phyloP scores from a whole-genome alignment of 1,140 invertebrate genomes.

The Orchestia grillus region DNA sequence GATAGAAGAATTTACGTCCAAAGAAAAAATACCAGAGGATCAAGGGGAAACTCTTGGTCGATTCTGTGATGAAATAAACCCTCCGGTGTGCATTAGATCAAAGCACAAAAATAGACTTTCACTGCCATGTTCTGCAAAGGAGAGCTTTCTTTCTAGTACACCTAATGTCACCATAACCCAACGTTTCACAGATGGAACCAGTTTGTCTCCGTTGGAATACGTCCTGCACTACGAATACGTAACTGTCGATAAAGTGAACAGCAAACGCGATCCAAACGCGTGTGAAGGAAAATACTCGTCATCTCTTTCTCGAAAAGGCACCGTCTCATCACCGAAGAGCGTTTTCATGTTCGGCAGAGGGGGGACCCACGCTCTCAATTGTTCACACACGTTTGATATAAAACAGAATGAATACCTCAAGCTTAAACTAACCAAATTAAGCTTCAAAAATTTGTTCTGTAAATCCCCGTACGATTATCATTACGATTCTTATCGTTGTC shows the following conservation, averaged over 20 bases:
- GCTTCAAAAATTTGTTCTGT: conserved; percentile 63
- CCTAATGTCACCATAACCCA: conserved; percentile 60
- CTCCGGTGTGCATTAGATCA: conserved; percentile 64
- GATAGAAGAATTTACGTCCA: conserved; percentile 8
- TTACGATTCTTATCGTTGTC: conserved; percentile 63
- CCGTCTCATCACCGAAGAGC: conserved; percentile 53
- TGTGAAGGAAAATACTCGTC: conserved; percentile 10
- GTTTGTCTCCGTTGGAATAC: conserved; percentile 62
- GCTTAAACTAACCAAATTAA: conserved; percentile 61
- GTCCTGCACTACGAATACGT: conserved; percentile 65
- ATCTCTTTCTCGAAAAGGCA: conserved; percentile 35
- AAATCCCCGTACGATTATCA: conserved; percentile 64
- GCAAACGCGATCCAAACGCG: background rate
- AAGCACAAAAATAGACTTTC: conserved; percentile 62
- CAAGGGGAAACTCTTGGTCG: conserved; percentile 51
- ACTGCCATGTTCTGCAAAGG: conserved; percentile 59
- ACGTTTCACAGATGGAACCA: conserved; percentile 64
- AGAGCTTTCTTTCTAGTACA: conserved; percentile 64
- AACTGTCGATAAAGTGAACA: conserved; percentile 15
- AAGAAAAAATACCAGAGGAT: background rate
- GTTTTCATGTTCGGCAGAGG: conserved; percentile 58
- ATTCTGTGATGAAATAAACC: conserved; percentile 65
- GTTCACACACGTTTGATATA: conserved; percentile 62
- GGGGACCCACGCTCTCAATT: conserved; percentile 19
- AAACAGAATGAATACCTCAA: conserved; percentile 60